These are phyloP conservation scores for Excalfactoria chinensis DNA, from an alignment of 2,113 vertebrate genomes.

Conservation along the genomic window DNA sequence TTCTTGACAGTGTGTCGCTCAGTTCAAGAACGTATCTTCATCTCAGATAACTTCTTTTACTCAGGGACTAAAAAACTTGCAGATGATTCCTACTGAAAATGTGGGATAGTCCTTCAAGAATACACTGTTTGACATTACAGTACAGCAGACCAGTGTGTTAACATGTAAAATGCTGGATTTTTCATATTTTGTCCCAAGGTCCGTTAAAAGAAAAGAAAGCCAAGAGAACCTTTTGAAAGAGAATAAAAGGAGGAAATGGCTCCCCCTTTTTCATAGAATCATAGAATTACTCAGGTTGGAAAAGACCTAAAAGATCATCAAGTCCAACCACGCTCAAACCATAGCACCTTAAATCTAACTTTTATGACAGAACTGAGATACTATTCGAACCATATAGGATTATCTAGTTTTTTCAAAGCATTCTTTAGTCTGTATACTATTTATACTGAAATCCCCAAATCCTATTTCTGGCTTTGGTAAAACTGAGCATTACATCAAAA, in stretches of 20 bases:
- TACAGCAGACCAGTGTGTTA: background rate
- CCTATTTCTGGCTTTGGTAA: background rate
- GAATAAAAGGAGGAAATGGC: background rate
- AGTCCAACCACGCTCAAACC: too few relatives aligned
- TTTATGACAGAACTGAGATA: background rate
- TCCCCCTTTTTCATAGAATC: too few relatives aligned
- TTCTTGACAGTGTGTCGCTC: background rate
- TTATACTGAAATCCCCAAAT: slow-evolving; percentile 31
- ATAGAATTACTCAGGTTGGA: too few relatives aligned
- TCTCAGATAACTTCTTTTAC: background rate
- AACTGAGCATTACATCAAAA: background rate
- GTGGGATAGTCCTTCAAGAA: background rate
- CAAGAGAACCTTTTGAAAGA: background rate
- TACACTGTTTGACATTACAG: background rate
- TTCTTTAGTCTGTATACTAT: background rate
- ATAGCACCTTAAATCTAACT: too few relatives aligned
- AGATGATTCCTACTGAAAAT: background rate
- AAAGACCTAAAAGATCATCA: too few relatives aligned
- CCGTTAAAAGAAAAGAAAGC: background rate
- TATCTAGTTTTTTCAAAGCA: slow-evolving; percentile 20
- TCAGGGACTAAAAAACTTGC: background rate
- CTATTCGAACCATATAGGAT: background rate
- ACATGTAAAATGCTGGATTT: slow-evolving; percentile 24
- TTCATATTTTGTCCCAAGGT: slow-evolving; percentile 23
- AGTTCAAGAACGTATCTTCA: background rate